phyloP scores from a whole-genome alignment of 2,888 invertebrate genomes.

The Morpho helenor region DNA sequence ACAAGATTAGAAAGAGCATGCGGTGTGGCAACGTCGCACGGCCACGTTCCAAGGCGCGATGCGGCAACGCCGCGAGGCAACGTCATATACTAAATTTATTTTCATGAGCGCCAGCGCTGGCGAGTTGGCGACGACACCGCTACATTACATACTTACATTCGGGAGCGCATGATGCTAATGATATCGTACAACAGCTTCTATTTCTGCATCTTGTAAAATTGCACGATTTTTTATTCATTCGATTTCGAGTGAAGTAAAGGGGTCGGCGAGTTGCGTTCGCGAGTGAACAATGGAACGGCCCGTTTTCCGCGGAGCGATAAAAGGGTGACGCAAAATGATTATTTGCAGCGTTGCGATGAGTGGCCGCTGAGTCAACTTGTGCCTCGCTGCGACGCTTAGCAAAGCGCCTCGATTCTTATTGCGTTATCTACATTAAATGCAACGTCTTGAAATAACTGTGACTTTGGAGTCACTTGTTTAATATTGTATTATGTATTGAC shows the following conservation, averaged over 20 bases:
- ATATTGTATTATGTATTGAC: too few relatives aligned
- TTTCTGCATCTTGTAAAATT: conserved; percentile 38
- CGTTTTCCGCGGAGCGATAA: conserved; percentile 68
- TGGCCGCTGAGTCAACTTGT: conserved; percentile 70
- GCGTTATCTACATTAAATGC: conserved; percentile 22
- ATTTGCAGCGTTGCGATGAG: conserved; percentile 76
- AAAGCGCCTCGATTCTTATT: conserved; percentile 24
- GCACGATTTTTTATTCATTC: conserved; percentile 8
- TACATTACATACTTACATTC: conserved; percentile 48
- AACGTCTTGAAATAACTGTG: conserved; percentile 22
- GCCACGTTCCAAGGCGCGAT: conserved; percentile 71
- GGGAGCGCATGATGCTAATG: conserved; percentile 54
- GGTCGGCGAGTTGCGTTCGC: conserved; percentile 37
- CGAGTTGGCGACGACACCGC: conserved; percentile 71
- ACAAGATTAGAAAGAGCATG: conserved; percentile 78
- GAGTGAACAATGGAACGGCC: conserved; percentile 55
- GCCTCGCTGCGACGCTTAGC: conserved; percentile 27
- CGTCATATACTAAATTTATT: conserved; percentile 80
- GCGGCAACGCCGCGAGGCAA: conserved; percentile 71
- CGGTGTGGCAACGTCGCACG: conserved; percentile 73
- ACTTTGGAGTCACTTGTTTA: neutral
- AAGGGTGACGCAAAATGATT: conserved; percentile 76
- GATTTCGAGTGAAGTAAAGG: conserved; percentile 38
- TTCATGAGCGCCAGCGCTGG: conserved; percentile 76
- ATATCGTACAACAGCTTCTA: conserved; percentile 55